A percentile compares a stretch with the other conserved stretches of the same genome.
phyloP scores from a whole-genome alignment of 2,888 invertebrate genomes.

The Schizaphis graminum region DNA sequence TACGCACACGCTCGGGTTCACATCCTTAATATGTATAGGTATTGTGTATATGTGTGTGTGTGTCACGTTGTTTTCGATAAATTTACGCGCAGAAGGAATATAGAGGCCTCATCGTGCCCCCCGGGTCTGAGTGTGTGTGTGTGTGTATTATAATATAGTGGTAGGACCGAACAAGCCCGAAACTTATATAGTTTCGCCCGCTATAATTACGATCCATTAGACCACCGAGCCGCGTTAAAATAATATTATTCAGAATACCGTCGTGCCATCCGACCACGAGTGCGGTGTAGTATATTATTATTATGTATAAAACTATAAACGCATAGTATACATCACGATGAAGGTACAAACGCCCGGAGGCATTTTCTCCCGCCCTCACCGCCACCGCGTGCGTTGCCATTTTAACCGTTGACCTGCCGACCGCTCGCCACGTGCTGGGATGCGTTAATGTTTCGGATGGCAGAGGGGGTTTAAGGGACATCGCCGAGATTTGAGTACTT shows the following conservation, averaged over 20 bases:
- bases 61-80: not conserved
- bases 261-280: not conserved
- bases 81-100: not conserved
- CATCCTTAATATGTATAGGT: not conserved
- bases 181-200: slow-evolving; percentile 44
- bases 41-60: not conserved
- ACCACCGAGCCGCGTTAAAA: slow-evolving; percentile 32
- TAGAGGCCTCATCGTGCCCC: slow-evolving; percentile 32
- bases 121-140: not conserved
- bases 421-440: not conserved
- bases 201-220: slow-evolving; percentile 61
- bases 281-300: not conserved
- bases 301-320: not conserved
- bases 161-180: not conserved
- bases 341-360: slow-evolving; percentile 12
- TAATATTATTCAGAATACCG: slow-evolving; percentile 51
- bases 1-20: not conserved
- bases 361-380: not conserved
- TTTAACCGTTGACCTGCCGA: not conserved
- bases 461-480: not conserved
- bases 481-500: not conserved
- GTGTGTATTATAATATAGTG: not conserved
- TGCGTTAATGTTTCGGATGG: not conserved
- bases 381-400: not conserved
- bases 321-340: not conserved